Conservation (phyloP, 2,797 vertebrate species). For the Buceros bicornis region DNA sequence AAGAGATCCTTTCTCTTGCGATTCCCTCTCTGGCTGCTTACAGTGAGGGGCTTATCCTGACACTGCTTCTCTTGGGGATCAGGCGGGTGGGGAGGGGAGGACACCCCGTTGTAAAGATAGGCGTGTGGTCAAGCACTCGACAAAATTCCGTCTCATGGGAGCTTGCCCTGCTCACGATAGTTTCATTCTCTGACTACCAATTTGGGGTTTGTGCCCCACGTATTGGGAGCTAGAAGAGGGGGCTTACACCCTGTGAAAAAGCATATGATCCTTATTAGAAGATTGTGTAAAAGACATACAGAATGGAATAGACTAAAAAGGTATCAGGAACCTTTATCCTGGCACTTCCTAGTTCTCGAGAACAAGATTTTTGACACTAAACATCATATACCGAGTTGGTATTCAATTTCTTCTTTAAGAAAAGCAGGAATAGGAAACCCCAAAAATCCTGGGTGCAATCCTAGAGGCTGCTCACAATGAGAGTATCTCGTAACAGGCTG, state of each 20-base stretch:
- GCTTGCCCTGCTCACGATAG: neutral
- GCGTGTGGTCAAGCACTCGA: neutral
- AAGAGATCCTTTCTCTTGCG: neutral
- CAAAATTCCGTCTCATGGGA: neutral
- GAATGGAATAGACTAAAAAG: neutral
- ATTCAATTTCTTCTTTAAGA: neutral
- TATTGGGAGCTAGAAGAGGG: neutral
- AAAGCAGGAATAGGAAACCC: neutral
- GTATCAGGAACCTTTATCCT: neutral
- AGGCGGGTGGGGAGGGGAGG: neutral
- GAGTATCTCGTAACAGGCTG: neutral
- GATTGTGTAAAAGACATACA: neutral
- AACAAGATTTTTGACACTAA: neutral
- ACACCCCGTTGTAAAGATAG: fast-evolving
- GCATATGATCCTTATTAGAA: neutral
- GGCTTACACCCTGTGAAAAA: neutral
- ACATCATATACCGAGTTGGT: neutral
- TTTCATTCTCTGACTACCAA: neutral
- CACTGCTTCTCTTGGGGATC: fast-evolving
- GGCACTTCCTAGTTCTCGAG: neutral
- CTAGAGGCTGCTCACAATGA: neutral
- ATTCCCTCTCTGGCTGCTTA: neutral
- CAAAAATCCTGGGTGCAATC: neutral
- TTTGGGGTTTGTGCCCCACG: neutral
- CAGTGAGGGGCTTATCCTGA: neutral